Base-by-base conservation (phyloP, 2,888 invertebrate species). In the Chymomyza procnemis region DNA sequence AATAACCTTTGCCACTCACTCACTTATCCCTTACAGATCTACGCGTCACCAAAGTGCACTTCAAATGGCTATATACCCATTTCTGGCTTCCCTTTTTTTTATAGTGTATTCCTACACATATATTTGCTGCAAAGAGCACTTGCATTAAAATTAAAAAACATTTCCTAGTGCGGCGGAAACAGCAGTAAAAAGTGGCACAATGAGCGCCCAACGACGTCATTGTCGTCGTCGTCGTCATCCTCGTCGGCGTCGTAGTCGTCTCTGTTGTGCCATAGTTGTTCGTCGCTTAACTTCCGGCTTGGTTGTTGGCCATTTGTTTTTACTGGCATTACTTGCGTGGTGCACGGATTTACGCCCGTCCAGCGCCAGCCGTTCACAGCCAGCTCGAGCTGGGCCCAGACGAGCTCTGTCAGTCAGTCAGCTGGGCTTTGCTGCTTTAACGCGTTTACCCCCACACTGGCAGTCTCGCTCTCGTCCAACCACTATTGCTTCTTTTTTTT, bases 281-380 rank as follows among this genome's bases (percentile, higher is more conserved):
- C 26, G 64, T 46, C 56, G 65, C 59, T 12, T 70, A 67, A 74
- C 83, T 75, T 85, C 80, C 80, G 80, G 67, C 57, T 16, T 62
- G 72, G 64, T 67, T 77, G 85, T 69, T 85, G 83, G 85, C 85
- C 81, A 81, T 81, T 81, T 76, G 75, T 85, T 82, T 82, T 80
- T 75, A 78, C 75, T 75, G 78, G 64, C 30, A 21, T 30, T 30
- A 30, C 30, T 56, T 30, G 30, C 6, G 18, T 22, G 54, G 54
- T 21, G 19, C 85, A 66, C 74, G 77, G 75, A 75, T 75, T 75
- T 76, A 65, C 47, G 59, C 48, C 18, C 19, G 47, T 56, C 34
- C 34, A 41, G 34, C 12, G 12, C 34, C 34, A 41, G 34, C 34
- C 34, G 48, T 50, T 16, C 6, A 26, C 26, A 4, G 21, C 3